Evolutionary conservation across 2,113 vertebrate genomes (phyloP), one percentile per base, ranked within the genome.

Genomic region (Hippoglossus stenolepis): DNA sequence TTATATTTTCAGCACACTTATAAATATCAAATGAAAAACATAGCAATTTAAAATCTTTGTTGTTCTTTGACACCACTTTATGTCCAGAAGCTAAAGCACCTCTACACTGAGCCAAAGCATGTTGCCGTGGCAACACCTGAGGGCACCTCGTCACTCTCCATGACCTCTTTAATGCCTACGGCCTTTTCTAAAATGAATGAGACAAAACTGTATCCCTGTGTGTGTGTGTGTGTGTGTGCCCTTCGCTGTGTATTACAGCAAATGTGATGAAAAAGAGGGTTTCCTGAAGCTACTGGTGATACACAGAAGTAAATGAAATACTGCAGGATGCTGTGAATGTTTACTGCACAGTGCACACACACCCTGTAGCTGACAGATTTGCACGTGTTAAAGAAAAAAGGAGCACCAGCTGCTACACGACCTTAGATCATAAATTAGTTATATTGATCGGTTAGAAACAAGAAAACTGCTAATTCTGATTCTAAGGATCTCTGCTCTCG

Each of bases 71-170:
- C 45, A 24, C 40, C 15, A 60, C 13, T 31, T 31, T 59, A 3
- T 28, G 5, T 59, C 5, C 11, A 28, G 57, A 17, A 59, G 54
- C n/a, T 20, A 11, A 13, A 20, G 64, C 49, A 63, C 23, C 31
- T 67, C 57, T 23, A 31, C 7, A 9, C 62, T 40, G 66, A 70
- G 43, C 4, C n/a, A 21, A 66, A 67, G 31, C 18, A 31, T 57
- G 73, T 67, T 82, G 62, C 79, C 6, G 1, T 72, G 63, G 75
- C 47, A 79, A 80, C 64, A 73, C 63, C 72, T n/a, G 35, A 75
- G 51, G 79, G 21, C 7, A 43, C 35, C 17, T 80, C 61, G 63
- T 70, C 56, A 73, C 66, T 47, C 45, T 86, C 63, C 17, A 60
- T 61, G 61, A 83, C 58, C 51, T 43, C 58, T 49, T 78, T 35